Evolutionary conservation across 2,113 vertebrate genomes (phyloP), one percentile per base, ranked within the genome.

Genomic region (Chlorodrepanis virens): DNA sequence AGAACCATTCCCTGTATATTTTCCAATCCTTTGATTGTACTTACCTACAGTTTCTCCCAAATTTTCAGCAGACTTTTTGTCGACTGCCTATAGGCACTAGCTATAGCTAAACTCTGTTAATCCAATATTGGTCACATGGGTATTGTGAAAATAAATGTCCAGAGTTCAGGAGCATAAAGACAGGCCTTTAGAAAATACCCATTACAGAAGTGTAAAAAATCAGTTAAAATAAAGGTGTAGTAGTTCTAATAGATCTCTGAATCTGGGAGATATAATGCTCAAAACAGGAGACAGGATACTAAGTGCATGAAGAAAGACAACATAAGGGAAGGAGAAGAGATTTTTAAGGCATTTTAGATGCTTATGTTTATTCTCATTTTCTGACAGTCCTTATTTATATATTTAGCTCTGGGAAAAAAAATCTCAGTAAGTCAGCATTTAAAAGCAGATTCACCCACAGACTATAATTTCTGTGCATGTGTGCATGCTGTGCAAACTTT

Each of bases 301-400:
- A 65, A 91, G 61, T 60, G 6, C 37, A 20, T 64, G 49, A 70
- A 77, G 37, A 70, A 83, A 50, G 11, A 68, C 17, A 67, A 52
- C 4, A 37, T 52, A 60, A 54, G 54, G n/a, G 69, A 80, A 67
- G 44, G 33, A 83, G 22, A 5, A n/a, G 27, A 68, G 27, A 35
- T 12, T 15, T 50, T 83, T 53, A 39, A 68, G 61, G 27, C 20
- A 42, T 71, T 89, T 92, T 70, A 33, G 33, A 54, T 96, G 39
- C 9, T 67, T 82, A 49, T 82, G 88, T 96, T 90, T 72, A 37
- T 67, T 93, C 56, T 91, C 21, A n/a, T 81, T 86, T 96, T 93
- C 35, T 49, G 14, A 18, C 57, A 60, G 20, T 54, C 50, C 85
- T 86, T 83, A 65, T 92, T 91, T 91, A 56, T 92, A 45, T 69